These are phyloP conservation scores for Procambarus clarkii DNA, from an alignment of 1,140 invertebrate species.

Conservation along the genomic window DNA sequence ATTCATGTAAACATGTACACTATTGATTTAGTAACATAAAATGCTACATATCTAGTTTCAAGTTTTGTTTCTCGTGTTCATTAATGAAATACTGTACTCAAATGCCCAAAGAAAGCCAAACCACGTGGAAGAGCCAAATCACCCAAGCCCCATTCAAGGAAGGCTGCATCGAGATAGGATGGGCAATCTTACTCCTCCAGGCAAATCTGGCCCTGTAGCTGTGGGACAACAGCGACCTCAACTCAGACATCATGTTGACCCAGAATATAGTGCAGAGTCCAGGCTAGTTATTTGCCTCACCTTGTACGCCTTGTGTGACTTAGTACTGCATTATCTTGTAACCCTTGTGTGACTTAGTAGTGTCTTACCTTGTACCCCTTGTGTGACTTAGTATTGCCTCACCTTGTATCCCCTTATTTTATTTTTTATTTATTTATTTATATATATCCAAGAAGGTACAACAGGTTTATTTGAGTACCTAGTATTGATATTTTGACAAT, in stretches of 20 bases:
- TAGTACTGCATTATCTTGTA: background rate
- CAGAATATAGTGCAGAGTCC: conserved; percentile 14
- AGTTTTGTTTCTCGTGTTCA: background rate
- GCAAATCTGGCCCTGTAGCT: conserved; percentile 1
- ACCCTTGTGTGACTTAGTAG: no score
- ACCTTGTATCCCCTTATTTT: no score
- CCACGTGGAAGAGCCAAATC: background rate
- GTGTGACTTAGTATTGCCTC: no score
- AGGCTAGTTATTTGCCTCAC: conserved; percentile 14
- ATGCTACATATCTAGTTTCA: background rate
- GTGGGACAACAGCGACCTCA: conserved; percentile 9
- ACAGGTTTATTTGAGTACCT: no score
- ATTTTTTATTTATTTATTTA: no score
- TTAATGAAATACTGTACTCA: background rate
- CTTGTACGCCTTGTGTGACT: background rate
- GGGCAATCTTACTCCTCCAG: background rate
- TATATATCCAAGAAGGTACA: no score
- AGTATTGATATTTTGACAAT: no score
- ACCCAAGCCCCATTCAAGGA: background rate
- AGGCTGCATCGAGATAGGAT: background rate
- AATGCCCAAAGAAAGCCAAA: background rate
- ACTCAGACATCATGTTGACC: background rate
- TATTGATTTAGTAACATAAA: no score
- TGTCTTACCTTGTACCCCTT: no score
- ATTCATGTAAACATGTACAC: no score